Percentiles rank a stretch among this genome's conserved stretches.
phyloP scores from a whole-genome alignment of 2,888 invertebrate genomes.

The Cyaniris semiargus region DNA sequence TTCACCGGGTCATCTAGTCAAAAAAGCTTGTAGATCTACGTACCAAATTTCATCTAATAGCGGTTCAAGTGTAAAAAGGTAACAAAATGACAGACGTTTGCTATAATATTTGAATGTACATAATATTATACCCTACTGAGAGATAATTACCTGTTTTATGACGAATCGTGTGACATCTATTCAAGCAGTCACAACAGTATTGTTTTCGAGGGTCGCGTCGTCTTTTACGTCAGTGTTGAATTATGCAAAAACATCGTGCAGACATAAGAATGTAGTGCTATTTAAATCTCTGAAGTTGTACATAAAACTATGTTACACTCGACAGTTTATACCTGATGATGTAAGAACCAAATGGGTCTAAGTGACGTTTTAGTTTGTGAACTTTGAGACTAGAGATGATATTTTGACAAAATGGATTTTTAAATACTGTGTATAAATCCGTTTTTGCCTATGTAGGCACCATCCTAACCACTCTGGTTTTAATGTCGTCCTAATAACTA shows the following conservation, averaged over 20 bases:
- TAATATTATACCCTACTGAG: neutral
- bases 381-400: neutral
- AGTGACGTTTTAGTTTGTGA: neutral
- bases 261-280: neutral
- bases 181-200: neutral
- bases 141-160: neutral
- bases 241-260: slow-evolving; percentile 10
- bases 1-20: too few species aligned
- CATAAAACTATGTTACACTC: neutral
- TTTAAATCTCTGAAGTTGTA: neutral
- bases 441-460: neutral
- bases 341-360: neutral
- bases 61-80: too few species aligned
- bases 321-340: neutral
- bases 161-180: neutral
- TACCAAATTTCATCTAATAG: too few species aligned
- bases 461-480: neutral
- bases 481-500: neutral
- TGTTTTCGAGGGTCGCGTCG: neutral
- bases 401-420: neutral
- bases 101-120: neutral
- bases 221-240: slow-evolving; percentile 12
- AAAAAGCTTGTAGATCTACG: too few species aligned
- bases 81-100: neutral
- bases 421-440: too few species aligned